phyloP scores from a whole-genome alignment of 2,888 invertebrate species.

The Oxyscelio sp. region DNA sequence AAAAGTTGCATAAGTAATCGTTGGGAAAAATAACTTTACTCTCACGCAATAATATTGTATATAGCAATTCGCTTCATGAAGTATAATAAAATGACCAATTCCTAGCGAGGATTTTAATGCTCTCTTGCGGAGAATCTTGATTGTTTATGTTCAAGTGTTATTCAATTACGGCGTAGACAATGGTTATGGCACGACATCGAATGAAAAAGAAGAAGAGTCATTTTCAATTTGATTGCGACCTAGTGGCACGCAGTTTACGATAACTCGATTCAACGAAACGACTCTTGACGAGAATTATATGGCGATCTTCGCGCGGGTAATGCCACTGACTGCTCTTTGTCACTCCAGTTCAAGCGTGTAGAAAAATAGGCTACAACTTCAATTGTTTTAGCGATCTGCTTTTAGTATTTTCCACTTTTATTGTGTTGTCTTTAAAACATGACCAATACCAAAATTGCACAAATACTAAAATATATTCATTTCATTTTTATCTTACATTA shows the following conservation, averaged over 20 bases:
- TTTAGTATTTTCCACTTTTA: slow-evolving; percentile 5
- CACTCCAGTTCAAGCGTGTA: slow-evolving; percentile 27
- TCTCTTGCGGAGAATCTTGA: no score
- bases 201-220: slow-evolving; percentile 63
- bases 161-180: slow-evolving; percentile 51
- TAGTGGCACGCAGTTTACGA: slow-evolving; percentile 80
- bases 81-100: no score
- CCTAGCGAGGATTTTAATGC: no score
- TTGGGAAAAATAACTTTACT: no score
- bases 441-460: slow-evolving; percentile 1
- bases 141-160: slow-evolving; percentile 52
- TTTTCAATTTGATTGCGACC: slow-evolving; percentile 81
- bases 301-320: slow-evolving; percentile 65
- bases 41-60: no score
- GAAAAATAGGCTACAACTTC: slow-evolving; percentile 43
- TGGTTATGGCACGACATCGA: slow-evolving; percentile 43
- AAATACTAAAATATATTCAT: background rate
- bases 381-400: slow-evolving; percentile 23
- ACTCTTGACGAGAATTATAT: slow-evolving; percentile 79
- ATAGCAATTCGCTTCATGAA: no score
- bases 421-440: slow-evolving; percentile 12
- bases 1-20: no score
- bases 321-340: slow-evolving; percentile 49
- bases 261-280: slow-evolving; percentile 76
- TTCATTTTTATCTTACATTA: slow-evolving; percentile 11